Evolutionary conservation across 2,888 invertebrate species (phyloP).

Genomic region (Melolontha melolontha): DNA sequence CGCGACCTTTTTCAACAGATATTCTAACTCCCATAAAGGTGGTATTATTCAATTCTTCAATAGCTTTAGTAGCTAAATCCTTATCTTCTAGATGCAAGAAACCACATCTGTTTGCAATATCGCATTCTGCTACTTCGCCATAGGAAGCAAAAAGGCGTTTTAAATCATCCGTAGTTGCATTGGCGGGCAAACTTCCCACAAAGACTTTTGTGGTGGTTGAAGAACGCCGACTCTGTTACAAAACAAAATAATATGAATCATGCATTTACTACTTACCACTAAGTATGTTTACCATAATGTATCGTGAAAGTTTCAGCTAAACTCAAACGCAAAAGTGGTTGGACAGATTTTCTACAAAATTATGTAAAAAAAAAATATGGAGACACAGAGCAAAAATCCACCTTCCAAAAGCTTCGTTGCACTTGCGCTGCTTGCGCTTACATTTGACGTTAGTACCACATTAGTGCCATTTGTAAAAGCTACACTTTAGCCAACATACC

Average conservation of each 20-base stretch:
- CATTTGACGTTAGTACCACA: too few relatives aligned
- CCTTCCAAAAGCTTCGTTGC: too few relatives aligned
- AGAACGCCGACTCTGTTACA: slow-evolving; percentile 59
- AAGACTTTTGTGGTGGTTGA: slow-evolving; percentile 79
- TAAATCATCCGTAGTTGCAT: slow-evolving; percentile 85
- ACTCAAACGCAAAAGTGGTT: neutral
- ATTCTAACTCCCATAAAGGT: slow-evolving; percentile 87
- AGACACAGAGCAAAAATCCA: neutral
- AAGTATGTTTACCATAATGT: neutral
- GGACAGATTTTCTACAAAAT: neutral
- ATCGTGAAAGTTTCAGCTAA: neutral
- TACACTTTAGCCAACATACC: too few relatives aligned
- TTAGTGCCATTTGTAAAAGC: too few relatives aligned
- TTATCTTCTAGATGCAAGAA: slow-evolving; percentile 92
- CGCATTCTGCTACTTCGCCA: slow-evolving; percentile 92
- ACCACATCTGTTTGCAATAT: slow-evolving; percentile 94
- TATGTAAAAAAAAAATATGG: neutral
- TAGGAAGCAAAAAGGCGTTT: slow-evolving; percentile 86
- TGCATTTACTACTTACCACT: neutral
- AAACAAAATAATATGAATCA: slow-evolving; percentile 10
- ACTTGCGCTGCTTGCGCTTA: too few relatives aligned
- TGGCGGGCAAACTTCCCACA: slow-evolving; percentile 90
- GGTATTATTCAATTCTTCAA: slow-evolving; percentile 82
- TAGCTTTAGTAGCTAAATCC: slow-evolving; percentile 85
- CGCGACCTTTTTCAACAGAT: slow-evolving; percentile 85